A percentile compares a stretch with the other conserved stretches of the same genome.
Evolutionary conservation across 2,797 vertebrate genomes (phyloP).

Genomic region (Anisognathus igniventris): DNA sequence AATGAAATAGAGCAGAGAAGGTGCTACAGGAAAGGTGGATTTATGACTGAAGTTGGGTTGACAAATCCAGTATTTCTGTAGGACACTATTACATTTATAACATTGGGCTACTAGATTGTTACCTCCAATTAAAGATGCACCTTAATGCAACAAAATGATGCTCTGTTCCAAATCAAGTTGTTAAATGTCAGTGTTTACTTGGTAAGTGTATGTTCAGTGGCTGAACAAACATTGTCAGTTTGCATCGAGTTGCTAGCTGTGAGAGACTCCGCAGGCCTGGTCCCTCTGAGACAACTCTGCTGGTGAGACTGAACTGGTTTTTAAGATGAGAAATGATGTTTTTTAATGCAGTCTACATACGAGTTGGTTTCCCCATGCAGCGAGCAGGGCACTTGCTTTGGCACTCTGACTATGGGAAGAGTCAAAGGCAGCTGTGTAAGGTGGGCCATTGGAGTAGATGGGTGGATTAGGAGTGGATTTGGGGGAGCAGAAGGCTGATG

Average conservation of each 20-base stretch:
- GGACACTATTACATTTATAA: conserved; percentile 1
- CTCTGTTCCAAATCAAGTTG: conserved; percentile 46
- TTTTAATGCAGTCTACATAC: background rate
- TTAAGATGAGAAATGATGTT: background rate
- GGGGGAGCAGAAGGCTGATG: background rate
- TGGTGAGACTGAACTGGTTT: background rate
- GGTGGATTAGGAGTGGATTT: background rate
- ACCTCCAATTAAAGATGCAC: conserved; percentile 58
- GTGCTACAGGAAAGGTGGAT: conserved; percentile 22
- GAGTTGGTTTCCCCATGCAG: background rate
- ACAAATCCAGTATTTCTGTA: conserved; percentile 35
- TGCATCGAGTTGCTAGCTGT: background rate
- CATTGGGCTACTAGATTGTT: conserved; percentile 37
- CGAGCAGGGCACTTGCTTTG: background rate
- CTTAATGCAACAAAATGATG: conserved; percentile 36
- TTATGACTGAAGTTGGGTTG: conserved; percentile 18
- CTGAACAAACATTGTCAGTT: conserved; percentile 29
- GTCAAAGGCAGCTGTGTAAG: background rate
- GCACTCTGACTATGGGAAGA: background rate
- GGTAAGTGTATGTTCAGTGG: conserved; percentile 31
- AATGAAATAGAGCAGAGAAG: conserved; percentile 61
- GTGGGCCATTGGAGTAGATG: background rate
- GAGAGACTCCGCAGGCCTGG: background rate
- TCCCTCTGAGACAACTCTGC: background rate
- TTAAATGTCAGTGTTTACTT: conserved; percentile 60